phyloP scores from a whole-genome alignment of 2,113 vertebrate genomes.

The Etia nguti region DNA sequence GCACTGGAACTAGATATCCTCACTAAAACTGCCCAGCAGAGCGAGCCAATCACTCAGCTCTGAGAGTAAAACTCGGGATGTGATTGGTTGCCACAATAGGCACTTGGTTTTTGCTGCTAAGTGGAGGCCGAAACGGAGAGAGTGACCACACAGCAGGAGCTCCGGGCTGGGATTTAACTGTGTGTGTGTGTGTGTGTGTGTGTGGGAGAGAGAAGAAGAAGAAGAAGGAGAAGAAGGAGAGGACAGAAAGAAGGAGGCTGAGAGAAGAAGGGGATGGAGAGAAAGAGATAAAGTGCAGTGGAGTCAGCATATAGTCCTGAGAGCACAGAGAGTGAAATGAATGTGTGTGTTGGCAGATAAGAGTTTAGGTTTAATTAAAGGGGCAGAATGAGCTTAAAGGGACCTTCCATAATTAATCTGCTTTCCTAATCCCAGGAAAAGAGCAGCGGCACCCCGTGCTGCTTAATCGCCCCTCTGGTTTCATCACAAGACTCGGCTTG shows the following conservation, averaged over 20 bases:
- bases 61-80: not conserved
- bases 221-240: not conserved
- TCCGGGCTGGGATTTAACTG: not conserved
- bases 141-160: constrained; percentile 41
- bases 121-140: constrained; percentile 9
- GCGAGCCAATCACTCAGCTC: constrained; percentile 28
- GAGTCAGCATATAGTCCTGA: not conserved
- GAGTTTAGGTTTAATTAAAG: constrained; percentile 57
- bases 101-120: constrained; percentile 30
- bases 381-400: constrained; percentile 48
- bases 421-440: constrained; percentile 52
- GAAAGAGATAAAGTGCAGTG: not conserved
- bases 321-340: not conserved
- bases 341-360: constrained; percentile 24
- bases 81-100: constrained; percentile 32
- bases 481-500: not conserved
- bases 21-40: not conserved
- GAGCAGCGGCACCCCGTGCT: constrained; percentile 20
- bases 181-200: not conserved
- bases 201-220: not conserved
- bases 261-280: not conserved
- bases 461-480: not conserved
- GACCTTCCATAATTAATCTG: constrained; percentile 55
- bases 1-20: constrained; percentile 1
- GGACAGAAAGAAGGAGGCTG: not conserved